Evolutionary conservation across 2,888 invertebrate species (phyloP).

Genomic region (Strigamia transsilvanica): DNA sequence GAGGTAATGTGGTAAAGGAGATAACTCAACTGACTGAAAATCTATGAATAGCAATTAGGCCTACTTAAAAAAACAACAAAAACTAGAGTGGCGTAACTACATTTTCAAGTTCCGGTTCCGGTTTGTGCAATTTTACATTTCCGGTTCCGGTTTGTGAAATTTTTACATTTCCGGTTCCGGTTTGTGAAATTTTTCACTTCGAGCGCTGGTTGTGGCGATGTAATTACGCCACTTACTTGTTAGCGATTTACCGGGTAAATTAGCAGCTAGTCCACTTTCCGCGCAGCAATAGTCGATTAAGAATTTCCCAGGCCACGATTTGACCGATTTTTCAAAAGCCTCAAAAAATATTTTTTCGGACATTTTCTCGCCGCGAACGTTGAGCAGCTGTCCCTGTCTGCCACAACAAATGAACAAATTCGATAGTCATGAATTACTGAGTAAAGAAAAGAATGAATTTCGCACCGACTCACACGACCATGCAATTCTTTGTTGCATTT

Average conservation of each 20-base stretch:
- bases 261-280: constrained; percentile 58
- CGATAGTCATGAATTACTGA: not conserved
- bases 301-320: constrained; percentile 56
- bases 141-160: no score
- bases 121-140: no score
- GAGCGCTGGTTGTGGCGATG: no score
- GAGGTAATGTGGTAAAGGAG: constrained; percentile 60
- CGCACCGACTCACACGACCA: not conserved
- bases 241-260: not conserved
- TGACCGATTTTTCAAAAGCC: constrained; percentile 58
- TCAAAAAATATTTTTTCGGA: constrained; percentile 62
- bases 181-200: no score
- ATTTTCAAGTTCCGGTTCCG: no score
- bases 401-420: not conserved
- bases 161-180: no score
- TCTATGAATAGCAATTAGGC: no score
- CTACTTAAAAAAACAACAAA: no score
- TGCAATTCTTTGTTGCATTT: no score
- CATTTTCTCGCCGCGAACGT: constrained; percentile 64
- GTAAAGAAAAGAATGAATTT: constrained; percentile 55
- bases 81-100: no score
- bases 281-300: constrained; percentile 62
- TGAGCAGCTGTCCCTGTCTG: constrained; percentile 63
- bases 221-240: not conserved
- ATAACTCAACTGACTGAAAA: not conserved